Percentiles rank a stretch among this genome's conserved stretches.
Conservation (phyloP, 37 sponge, comb jelly and placozoan genomes). For the Spongilla lacustris region DNA sequence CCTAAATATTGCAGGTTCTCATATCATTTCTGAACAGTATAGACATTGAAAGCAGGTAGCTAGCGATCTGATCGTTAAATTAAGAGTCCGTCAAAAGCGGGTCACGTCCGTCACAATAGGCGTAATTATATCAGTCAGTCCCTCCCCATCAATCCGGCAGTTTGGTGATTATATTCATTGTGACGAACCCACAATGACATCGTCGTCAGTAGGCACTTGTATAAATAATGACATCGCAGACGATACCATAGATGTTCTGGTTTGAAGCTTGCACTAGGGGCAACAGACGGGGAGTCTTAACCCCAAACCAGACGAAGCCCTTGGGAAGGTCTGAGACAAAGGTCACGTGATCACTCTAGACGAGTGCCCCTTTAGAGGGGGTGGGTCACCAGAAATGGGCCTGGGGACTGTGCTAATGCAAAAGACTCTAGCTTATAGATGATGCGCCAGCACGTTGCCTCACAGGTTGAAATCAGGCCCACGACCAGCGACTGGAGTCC, state of each 20-base stretch:
- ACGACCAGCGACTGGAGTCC: slow-evolving; percentile 2
- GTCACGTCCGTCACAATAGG: no score
- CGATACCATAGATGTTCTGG: slow-evolving; percentile 3
- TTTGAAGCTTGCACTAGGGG: slow-evolving; percentile 62
- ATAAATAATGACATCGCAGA: not conserved
- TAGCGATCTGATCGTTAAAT: no score
- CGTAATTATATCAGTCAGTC: no score
- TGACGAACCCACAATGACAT: not conserved
- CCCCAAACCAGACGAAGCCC: slow-evolving; percentile 51
- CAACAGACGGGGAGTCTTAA: slow-evolving; percentile 35
- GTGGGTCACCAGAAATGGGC: slow-evolving; percentile 89
- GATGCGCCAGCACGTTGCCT: slow-evolving; percentile 43
- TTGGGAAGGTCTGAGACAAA: slow-evolving; percentile 95
- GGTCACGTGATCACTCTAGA: slow-evolving; percentile 62
- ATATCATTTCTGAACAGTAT: no score
- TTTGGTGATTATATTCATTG: no score
- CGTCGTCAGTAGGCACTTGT: not conserved
- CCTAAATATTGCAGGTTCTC: no score
- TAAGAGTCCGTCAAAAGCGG: no score
- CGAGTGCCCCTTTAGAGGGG: slow-evolving; percentile 80
- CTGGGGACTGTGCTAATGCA: slow-evolving; percentile 49
- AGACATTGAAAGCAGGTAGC: no score
- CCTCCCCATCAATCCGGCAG: no score
- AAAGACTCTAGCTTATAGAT: slow-evolving; percentile 43
- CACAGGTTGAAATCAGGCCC: slow-evolving; percentile 35